phyloP scores from a whole-genome alignment of 1,140 invertebrate genomes.

The Microplitis demolitor region DNA sequence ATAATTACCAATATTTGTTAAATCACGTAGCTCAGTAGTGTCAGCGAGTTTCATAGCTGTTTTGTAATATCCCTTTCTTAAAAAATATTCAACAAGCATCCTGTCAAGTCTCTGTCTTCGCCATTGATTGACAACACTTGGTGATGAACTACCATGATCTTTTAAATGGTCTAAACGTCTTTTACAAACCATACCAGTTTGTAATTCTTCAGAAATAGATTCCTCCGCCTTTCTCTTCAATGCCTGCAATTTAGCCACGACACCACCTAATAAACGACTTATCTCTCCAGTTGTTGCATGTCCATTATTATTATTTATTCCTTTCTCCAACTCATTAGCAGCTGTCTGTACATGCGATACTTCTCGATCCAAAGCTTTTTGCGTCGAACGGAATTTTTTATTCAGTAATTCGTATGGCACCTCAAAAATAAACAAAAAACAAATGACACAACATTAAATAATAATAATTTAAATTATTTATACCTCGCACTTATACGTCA shows the following conservation, averaged over 20 bases:
- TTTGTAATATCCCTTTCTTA: conserved; percentile 95
- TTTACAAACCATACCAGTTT: conserved; percentile 85
- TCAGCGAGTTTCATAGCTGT: conserved; percentile 86
- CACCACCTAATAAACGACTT: conserved; percentile 79
- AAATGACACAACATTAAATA: too few species aligned
- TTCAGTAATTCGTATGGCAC: conserved; percentile 98
- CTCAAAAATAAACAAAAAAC: conserved; percentile 56
- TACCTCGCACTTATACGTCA: too few species aligned
- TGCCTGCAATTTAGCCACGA: conserved; percentile 87
- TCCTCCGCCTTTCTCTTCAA: conserved; percentile 94
- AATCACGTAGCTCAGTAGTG: conserved; percentile 79
- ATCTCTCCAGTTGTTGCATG: conserved; percentile 72
- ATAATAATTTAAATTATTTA: too few species aligned
- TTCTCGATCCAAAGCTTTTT: conserved; percentile 92
- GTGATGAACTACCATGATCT: conserved; percentile 68
- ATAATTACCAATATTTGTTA: conserved; percentile 86
- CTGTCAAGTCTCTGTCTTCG: conserved; percentile 86
- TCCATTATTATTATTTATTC: conserved; percentile 63
- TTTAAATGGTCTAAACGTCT: conserved; percentile 92
- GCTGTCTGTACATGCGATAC: conserved; percentile 84
- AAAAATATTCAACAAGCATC: conserved; percentile 95
- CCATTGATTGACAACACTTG: conserved; percentile 77
- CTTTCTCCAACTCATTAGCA: conserved; percentile 81
- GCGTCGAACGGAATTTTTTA: conserved; percentile 94
- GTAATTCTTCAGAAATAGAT: conserved; percentile 88